phyloP scores from a whole-genome alignment of 2,113 vertebrate species.

The Symphodus melops region DNA sequence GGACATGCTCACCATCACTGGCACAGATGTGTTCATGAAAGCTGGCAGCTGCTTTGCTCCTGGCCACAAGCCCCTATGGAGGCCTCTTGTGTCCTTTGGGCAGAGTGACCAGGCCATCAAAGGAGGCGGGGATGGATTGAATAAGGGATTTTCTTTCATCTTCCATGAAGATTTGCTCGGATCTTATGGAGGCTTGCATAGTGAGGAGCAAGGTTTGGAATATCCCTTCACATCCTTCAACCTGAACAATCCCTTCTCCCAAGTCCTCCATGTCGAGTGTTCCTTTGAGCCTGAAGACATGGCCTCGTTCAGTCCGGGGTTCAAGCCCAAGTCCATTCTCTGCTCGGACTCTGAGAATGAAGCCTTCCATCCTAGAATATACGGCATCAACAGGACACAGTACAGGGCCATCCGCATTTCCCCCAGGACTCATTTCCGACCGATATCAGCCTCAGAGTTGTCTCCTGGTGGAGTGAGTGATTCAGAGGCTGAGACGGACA shows the following conservation, averaged over 20 bases:
- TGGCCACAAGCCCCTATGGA: slow-evolving; percentile 94
- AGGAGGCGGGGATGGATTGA: slow-evolving; percentile 89
- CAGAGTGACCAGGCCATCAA: slow-evolving; percentile 89
- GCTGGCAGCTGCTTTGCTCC: slow-evolving; percentile 93
- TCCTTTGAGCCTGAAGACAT: slow-evolving; percentile 97
- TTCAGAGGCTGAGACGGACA: slow-evolving; percentile 97
- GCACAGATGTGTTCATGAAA: slow-evolving; percentile 97
- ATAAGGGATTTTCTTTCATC: slow-evolving; percentile 98
- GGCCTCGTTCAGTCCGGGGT: slow-evolving; percentile 94
- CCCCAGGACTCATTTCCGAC: slow-evolving; percentile 98
- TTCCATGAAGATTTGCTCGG: slow-evolving; percentile 99
- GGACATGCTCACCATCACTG: slow-evolving; percentile 94
- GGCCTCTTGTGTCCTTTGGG: slow-evolving; percentile 92
- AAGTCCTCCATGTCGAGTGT: slow-evolving; percentile 99
- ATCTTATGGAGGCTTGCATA: slow-evolving; percentile 91
- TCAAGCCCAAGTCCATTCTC: slow-evolving; percentile 97
- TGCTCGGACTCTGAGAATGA: slow-evolving; percentile 96
- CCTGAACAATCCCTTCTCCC: slow-evolving; percentile 96
- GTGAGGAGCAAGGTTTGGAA: slow-evolving; percentile 92
- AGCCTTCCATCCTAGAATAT: slow-evolving; percentile 90
- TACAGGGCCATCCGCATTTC: slow-evolving; percentile 99
- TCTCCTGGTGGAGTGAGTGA: slow-evolving; percentile 95
- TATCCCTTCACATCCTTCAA: slow-evolving; percentile 97
- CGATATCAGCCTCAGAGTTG: slow-evolving; percentile 96
- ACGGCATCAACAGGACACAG: slow-evolving; percentile 93